These are phyloP conservation scores for Plutella xylostella DNA, from an alignment of 2,888 invertebrate genomes.

Conservation along the genomic window DNA sequence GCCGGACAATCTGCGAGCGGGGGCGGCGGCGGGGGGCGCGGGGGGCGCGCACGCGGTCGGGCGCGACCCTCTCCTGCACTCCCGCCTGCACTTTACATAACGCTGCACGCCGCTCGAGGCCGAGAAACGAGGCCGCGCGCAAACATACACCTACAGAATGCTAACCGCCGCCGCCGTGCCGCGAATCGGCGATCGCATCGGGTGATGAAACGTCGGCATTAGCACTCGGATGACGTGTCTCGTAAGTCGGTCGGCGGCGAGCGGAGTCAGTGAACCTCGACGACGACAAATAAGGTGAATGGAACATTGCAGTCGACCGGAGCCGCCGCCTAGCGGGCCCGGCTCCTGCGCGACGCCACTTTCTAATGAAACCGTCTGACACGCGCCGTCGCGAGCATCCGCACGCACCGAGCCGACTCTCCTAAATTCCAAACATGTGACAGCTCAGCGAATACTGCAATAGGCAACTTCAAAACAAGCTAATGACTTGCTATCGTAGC, in stretches of 20 bases:
- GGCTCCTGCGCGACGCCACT: slow-evolving; percentile 37
- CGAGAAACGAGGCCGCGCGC: slow-evolving; percentile 59
- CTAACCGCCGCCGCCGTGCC: slow-evolving; percentile 36
- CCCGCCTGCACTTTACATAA: slow-evolving; percentile 58
- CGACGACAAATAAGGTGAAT: slow-evolving; percentile 62
- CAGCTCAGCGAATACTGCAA: not conserved
- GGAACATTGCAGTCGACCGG: slow-evolving; percentile 61
- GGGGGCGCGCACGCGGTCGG: slow-evolving; percentile 56
- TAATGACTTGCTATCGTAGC: no score
- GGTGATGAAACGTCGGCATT: slow-evolving; percentile 56
- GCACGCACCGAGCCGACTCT: not conserved
- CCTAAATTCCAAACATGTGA: no score
- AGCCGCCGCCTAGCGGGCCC: slow-evolving; percentile 31
- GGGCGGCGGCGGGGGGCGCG: slow-evolving; percentile 22
- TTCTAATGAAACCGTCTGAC: slow-evolving; percentile 47
- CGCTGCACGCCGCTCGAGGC: slow-evolving; percentile 38
- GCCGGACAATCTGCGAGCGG: slow-evolving; percentile 12
- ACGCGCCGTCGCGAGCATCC: not conserved
- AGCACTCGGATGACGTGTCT: slow-evolving; percentile 57
- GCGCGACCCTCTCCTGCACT: slow-evolving; percentile 58
- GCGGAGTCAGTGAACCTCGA: slow-evolving; percentile 63
- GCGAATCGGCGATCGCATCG: slow-evolving; percentile 25
- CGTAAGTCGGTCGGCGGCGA: slow-evolving; percentile 33
- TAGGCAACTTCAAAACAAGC: no score
- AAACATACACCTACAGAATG: slow-evolving; percentile 54